phyloP scores from a whole-genome alignment of 2,113 vertebrate species.

The Silurus meridionalis region DNA sequence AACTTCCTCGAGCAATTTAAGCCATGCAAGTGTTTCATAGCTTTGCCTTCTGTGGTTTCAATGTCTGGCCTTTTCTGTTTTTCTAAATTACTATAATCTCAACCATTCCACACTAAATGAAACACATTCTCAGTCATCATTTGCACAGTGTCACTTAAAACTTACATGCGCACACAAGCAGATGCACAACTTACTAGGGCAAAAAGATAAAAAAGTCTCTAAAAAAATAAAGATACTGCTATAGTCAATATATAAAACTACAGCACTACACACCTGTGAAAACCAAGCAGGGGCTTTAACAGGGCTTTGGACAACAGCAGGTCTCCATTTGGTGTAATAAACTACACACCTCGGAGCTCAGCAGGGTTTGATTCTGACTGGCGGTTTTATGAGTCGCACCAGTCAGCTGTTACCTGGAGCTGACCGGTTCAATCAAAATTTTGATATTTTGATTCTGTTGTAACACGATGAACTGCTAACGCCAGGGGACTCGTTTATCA shows the following conservation, averaged over 20 bases:
- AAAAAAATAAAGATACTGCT: neutral
- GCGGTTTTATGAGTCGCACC: neutral
- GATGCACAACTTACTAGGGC: neutral
- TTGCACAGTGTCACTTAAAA: neutral
- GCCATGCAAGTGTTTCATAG: neutral
- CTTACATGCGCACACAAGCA: neutral
- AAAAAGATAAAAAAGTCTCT: neutral
- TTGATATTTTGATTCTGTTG: neutral
- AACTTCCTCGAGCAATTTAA: neutral
- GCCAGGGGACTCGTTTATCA: neutral
- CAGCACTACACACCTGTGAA: neutral
- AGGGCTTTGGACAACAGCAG: neutral
- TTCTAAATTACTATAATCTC: constrained; percentile 43
- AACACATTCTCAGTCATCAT: neutral
- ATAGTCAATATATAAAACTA: neutral
- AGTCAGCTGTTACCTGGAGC: neutral
- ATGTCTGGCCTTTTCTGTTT: neutral
- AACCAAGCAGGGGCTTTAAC: neutral
- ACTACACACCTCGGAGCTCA: neutral
- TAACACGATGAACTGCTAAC: neutral
- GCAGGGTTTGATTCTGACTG: neutral
- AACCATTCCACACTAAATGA: constrained; percentile 12
- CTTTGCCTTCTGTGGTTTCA: neutral
- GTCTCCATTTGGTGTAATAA: constrained; percentile 3
- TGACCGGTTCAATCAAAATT: neutral